Base-by-base conservation (phyloP, 2,113 vertebrate species). In the Cyrtonyx montezumae region DNA sequence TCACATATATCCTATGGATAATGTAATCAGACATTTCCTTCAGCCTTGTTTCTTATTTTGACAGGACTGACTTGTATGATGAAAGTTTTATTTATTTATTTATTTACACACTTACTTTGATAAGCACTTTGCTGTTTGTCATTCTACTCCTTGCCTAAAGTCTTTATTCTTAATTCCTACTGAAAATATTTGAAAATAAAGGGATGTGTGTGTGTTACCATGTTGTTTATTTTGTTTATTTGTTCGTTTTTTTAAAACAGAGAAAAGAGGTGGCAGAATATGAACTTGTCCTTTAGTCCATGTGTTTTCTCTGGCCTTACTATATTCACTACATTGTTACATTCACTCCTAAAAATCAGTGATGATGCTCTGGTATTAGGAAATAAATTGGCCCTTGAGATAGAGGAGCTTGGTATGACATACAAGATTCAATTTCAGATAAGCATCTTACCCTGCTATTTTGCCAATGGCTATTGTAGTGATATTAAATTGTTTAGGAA, bases 21-120 rank as follows among this genome's bases (percentile, higher is more conserved):
- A 84, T 74, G 53, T 87, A 96, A 97, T 90, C 48, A 71, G 30
- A 6, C 3, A 36, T 90, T 93, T 94, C 59, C 90, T 95, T 95
- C 37, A 71, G 28, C 40, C 34, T 92, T 28, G 82, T 90, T 89
- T 62, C 70, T 94, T 85, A 74, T 61, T 34, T 49, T 61, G 96
- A 87, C 23, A 95, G 56, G 85, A 20, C 40, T 40, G 14, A 42
- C 78, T 96, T 14, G 78, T 76, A 25, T 26, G 25, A 46, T 43
- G 9, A n/a, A 78, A 81, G 28, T 3, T 90, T 69, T 77, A 67
- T 48, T 90, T 91, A 69, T 79, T 76, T 88, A 70, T 48, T 83
- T 75, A 58, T 14, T 73, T 87, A 37, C 10, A 42, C 5, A 26
- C 42, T 84, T 77, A 75, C 51, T 95, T 91, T 73, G 16, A 43